Evolutionary conservation across 2,113 vertebrate genomes (phyloP).

Genomic region (Oriolus oriolus): DNA sequence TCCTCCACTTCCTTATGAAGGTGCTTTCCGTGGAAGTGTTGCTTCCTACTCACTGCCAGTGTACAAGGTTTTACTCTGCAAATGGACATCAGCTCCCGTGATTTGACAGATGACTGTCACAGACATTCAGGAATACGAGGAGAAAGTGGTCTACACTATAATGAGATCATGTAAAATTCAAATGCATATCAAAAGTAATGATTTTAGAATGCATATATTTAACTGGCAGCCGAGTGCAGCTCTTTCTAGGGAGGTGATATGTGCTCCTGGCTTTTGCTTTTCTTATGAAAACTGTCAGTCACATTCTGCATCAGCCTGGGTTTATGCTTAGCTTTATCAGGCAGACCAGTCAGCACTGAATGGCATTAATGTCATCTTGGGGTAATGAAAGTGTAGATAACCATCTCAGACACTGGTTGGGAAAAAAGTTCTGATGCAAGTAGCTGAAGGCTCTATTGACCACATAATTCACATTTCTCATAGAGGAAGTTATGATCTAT

Average conservation of each 20-base stretch:
- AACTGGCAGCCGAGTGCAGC: background rate
- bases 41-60: background rate
- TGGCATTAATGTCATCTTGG: background rate
- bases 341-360: background rate
- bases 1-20: background rate
- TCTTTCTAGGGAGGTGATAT: background rate
- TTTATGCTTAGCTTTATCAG: constrained; percentile 5
- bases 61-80: background rate
- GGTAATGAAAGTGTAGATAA: constrained; percentile 31
- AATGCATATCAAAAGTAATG: background rate
- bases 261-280: background rate
- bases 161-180: background rate
- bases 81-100: background rate
- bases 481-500: background rate
- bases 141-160: background rate
- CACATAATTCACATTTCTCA: background rate
- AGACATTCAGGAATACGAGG: background rate
- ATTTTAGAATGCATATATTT: background rate
- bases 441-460: constrained; percentile 7
- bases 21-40: background rate
- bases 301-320: background rate
- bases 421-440: background rate
- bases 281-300: background rate
- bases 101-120: background rate
- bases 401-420: background rate